Evolutionary conservation across 2,797 vertebrate species (phyloP).

Genomic region (Cirrhinus molitorella): DNA sequence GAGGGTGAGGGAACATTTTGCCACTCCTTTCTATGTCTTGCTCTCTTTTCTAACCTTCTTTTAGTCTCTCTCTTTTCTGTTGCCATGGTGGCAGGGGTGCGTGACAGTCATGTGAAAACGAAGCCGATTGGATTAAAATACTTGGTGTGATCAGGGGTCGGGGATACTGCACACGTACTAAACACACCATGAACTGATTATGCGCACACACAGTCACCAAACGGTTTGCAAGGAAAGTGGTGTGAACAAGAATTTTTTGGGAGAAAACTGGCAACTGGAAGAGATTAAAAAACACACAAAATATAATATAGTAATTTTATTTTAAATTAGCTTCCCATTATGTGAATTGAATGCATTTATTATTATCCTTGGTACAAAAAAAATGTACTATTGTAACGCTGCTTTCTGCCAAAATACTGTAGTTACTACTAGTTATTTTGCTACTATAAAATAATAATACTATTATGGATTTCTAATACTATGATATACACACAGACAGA

Average conservation of each 20-base stretch:
- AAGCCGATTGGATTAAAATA: constrained; percentile 89
- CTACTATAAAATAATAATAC: background rate
- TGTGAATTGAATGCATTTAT: background rate
- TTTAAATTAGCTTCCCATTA: too few relatives aligned
- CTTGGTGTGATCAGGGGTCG: constrained; percentile 82
- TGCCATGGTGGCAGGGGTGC: constrained; percentile 79
- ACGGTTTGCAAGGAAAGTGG: background rate
- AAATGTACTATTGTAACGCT: background rate
- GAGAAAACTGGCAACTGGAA: background rate
- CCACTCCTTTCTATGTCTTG: constrained; percentile 61
- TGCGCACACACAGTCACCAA: background rate
- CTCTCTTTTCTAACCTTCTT: constrained; percentile 51
- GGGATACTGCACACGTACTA: constrained; percentile 56
- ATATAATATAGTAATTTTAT: too few relatives aligned
- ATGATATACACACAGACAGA: background rate
- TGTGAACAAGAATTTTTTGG: background rate
- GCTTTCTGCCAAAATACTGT: background rate
- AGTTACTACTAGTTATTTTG: background rate
- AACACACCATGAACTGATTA: constrained; percentile 54
- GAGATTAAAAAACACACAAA: background rate
- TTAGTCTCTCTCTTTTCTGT: constrained; percentile 68
- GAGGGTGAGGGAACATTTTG: constrained; percentile 55
- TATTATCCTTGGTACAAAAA: background rate
- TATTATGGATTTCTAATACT: background rate
- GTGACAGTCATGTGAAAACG: constrained; percentile 87